A percentile compares a stretch with the other conserved stretches of the same genome.
Conservation (phyloP, 2,888 invertebrate genomes). For the Tetragnatha montana region DNA sequence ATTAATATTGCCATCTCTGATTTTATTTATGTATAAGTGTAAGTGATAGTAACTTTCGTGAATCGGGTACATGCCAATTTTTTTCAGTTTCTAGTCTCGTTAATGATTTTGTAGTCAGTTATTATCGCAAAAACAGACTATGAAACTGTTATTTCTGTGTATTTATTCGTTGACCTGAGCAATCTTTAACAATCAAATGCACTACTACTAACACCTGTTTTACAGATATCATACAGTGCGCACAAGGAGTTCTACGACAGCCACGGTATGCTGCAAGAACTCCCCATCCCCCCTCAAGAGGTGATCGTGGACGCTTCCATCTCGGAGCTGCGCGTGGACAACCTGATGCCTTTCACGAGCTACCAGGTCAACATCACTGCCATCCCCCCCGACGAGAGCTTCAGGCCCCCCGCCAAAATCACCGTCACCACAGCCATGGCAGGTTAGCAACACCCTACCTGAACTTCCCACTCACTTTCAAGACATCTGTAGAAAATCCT, state of each 20-base stretch:
- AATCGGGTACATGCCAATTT: too few relatives aligned
- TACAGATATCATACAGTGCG: conserved; percentile 85
- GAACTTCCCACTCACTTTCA: too few relatives aligned
- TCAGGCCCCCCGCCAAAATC: conserved; percentile 92
- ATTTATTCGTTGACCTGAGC: too few relatives aligned
- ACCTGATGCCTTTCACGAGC: conserved; percentile 93
- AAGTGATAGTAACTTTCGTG: too few relatives aligned
- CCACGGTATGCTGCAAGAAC: conserved; percentile 91
- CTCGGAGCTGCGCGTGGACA: conserved; percentile 87
- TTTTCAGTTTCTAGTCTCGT: too few relatives aligned
- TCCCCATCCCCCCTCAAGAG: conserved; percentile 84
- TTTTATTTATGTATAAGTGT: too few relatives aligned
- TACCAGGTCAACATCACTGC: conserved; percentile 94
- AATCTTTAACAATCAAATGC: too few relatives aligned
- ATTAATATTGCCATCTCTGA: too few relatives aligned
- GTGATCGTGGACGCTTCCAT: conserved; percentile 81
- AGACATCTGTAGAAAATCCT: too few relatives aligned
- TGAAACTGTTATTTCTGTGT: too few relatives aligned
- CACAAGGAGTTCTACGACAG: conserved; percentile 96
- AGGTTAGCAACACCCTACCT: conserved; percentile 73
- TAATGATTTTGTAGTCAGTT: too few relatives aligned
- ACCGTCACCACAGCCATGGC: conserved; percentile 97
- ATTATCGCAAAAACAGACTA: too few relatives aligned
- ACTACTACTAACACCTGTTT: background rate
- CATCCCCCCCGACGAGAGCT: conserved; percentile 87